Evolutionary conservation across 1,140 invertebrate species (phyloP), one percentile per base, ranked within the genome.

Genomic region (Streblospio benedicti): DNA sequence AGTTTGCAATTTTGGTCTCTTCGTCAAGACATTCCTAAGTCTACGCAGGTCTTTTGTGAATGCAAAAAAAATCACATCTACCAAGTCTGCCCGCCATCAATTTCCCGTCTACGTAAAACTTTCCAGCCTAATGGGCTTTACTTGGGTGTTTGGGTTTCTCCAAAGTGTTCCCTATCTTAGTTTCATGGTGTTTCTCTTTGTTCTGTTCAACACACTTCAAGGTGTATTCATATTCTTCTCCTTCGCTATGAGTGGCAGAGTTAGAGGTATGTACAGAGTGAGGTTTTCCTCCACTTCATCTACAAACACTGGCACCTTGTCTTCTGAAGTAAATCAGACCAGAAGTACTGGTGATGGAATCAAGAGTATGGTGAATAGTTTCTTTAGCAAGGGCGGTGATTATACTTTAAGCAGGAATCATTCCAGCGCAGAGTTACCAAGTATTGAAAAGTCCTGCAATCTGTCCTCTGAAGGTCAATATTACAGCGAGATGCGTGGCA

Each of bases 41-140:
- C 83, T 85, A 54, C 52, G 75, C 67, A 76, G 77, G 12, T 80
- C 81, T 23, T 63, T 61, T 9, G 65, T 64, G 56, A 59, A 63
- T 2, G 57, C 66, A 9, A 61, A 64, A 33, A 33, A 69, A 68
- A 59, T 67, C 35, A 65, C 54, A 43, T 65, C 56, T n/a, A 57
- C 54, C 23, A 66, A 60, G 28, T 61, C 63, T 20, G 18, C 60
- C 70, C 30, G 27, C 18, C 31, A 27, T 18, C 23, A 32, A 14
- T 33, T 50, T 23, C 18, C n/a, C 38, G 33, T 9, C 16, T 85
- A 85, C 68, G 66, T 83, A 30, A 73, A 83, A 16, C 75, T 86
- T 62, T 73, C 77, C 4, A 69, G 71, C 0, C 70, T 79, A 4
- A 75, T 79, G 70, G 79, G 79, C 12, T 77, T 80, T 51, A 77